A percentile compares a stretch with the other conserved stretches of the same genome.
These are phyloP conservation scores for Lordiphosa stackelbergi DNA, from an alignment of 1,140 invertebrate species.

Conservation along the genomic window DNA sequence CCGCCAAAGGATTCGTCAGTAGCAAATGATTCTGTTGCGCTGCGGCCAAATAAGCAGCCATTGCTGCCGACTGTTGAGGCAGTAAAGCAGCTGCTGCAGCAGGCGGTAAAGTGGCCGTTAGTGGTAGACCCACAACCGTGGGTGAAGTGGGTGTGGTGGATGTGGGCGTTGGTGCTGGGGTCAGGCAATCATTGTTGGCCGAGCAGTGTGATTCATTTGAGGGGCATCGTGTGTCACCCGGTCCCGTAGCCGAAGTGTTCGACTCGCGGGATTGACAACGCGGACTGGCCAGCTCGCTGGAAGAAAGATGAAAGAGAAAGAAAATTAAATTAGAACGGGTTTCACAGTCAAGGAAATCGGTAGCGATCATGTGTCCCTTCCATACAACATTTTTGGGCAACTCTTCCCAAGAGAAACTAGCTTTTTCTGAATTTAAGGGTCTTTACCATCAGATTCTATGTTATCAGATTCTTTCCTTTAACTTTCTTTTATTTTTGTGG, in stretches of 20 bases:
- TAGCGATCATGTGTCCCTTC: no score
- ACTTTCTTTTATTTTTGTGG: no score
- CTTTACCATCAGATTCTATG: no score
- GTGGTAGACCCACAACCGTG: conserved; percentile 77
- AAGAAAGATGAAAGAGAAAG: conserved; percentile 32
- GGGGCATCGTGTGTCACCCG: conserved; percentile 79
- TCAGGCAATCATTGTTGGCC: conserved; percentile 80
- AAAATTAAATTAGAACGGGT: not conserved
- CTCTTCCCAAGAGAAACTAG: no score
- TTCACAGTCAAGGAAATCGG: no score
- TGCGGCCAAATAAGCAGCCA: conserved; percentile 86
- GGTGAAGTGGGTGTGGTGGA: conserved; percentile 77
- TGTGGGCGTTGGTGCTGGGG: conserved; percentile 78
- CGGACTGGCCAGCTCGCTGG: conserved; percentile 86
- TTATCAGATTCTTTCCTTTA: no score
- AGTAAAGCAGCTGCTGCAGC: conserved; percentile 81
- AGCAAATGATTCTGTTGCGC: conserved; percentile 86
- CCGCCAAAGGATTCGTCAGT: conserved; percentile 85
- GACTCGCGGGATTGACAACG: conserved; percentile 88
- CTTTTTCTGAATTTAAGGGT: no score
- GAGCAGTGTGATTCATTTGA: conserved; percentile 84
- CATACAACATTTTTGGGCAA: no score
- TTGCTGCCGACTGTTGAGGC: conserved; percentile 86
- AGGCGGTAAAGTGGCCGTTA: conserved; percentile 79
- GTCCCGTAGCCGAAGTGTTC: conserved; percentile 78